A percentile compares a stretch with the other conserved stretches of the same genome.
phyloP scores from a whole-genome alignment of 2,888 invertebrate genomes.

The Aporophyla nigra region DNA sequence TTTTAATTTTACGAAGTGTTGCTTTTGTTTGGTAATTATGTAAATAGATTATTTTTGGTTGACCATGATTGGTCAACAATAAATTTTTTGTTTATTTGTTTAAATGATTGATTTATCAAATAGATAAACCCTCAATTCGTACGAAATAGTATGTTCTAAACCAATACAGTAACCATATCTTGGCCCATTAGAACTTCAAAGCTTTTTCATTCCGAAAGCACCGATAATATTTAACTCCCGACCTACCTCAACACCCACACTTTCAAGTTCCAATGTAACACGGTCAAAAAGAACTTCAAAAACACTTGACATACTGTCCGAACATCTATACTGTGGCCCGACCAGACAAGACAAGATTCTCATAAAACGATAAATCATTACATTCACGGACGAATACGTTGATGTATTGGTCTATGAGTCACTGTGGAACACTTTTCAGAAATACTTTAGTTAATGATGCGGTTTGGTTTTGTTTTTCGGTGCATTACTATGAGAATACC shows the following conservation, averaged over 20 bases:
- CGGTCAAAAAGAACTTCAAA: background rate
- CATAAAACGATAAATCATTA: slow-evolving; percentile 33
- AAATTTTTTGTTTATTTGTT: no score
- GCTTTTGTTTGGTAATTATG: no score
- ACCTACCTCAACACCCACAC: slow-evolving; percentile 25
- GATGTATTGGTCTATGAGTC: slow-evolving; percentile 30
- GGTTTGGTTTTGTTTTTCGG: background rate
- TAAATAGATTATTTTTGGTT: no score
- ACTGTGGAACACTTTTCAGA: slow-evolving; percentile 22
- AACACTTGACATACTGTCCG: slow-evolving; percentile 27
- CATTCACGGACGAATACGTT: slow-evolving; percentile 20
- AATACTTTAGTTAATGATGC: slow-evolving; percentile 14
- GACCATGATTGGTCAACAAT: no score
- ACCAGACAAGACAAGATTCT: slow-evolving; percentile 35
- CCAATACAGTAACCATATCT: no score
- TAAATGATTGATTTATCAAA: no score
- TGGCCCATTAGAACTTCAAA: no score
- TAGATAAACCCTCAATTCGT: no score
- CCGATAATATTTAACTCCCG: background rate
- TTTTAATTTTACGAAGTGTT: no score
- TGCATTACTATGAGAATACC: background rate
- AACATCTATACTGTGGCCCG: slow-evolving; percentile 6
- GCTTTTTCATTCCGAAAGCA: no score
- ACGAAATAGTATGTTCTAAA: no score
- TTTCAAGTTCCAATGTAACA: background rate